These are phyloP conservation scores for Antechinus stuartii DNA, from an alignment of 2,113 vertebrate genomes.

Conservation along the genomic window DNA sequence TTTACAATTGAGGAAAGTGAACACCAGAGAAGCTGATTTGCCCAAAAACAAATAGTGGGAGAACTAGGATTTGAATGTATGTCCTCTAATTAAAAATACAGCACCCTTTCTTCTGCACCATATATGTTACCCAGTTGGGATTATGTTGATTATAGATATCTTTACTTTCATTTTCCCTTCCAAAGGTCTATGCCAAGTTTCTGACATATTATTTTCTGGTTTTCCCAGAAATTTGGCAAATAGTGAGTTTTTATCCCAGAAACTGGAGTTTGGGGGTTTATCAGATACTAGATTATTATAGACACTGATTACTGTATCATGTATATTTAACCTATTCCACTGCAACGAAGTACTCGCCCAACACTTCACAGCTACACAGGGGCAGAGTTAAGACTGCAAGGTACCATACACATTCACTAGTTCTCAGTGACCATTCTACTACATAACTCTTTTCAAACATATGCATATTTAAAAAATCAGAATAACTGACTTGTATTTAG, in stretches of 20 bases:
- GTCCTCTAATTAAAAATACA: background rate
- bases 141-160: background rate
- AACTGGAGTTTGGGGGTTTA: too few relatives aligned
- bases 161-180: background rate
- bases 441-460: background rate
- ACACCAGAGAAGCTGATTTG: background rate
- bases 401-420: background rate
- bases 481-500: background rate
- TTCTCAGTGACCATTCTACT: background rate
- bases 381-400: background rate
- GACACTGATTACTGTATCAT: too few relatives aligned
- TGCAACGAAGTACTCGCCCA: background rate
- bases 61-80: background rate
- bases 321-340: too few relatives aligned
- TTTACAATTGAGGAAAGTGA: background rate
- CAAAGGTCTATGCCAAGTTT: background rate
- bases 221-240: too few relatives aligned
- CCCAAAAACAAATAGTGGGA: background rate
- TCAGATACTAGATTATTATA: too few relatives aligned
- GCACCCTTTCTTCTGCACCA: background rate
- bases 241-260: too few relatives aligned
- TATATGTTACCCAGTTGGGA: background rate
- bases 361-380: background rate
- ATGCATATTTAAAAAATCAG: background rate
- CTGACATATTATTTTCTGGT: too few relatives aligned